phyloP scores from a whole-genome alignment of 2,113 vertebrate species.

The Microcebus lehilahytsara region DNA sequence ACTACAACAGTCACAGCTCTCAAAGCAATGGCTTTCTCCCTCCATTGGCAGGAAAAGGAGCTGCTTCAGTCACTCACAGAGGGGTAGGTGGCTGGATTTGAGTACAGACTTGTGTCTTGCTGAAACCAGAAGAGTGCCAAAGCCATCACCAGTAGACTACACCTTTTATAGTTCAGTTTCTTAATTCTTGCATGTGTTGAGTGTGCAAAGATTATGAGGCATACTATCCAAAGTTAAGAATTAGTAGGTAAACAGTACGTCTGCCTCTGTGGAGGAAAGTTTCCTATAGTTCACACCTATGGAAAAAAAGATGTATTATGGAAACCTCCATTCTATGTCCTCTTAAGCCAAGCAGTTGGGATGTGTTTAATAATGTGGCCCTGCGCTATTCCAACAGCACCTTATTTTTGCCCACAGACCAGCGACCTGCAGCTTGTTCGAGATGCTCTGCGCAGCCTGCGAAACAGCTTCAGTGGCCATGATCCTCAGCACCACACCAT shows the following conservation, averaged over 20 bases:
- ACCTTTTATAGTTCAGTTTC: neutral
- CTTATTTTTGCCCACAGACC: constrained; percentile 78
- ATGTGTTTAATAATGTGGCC: rapidly evolving
- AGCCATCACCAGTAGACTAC: neutral
- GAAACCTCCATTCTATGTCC: neutral
- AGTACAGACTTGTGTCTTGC: neutral
- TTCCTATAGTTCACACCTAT: neutral
- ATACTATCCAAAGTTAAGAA: neutral
- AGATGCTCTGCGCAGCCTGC: constrained; percentile 93
- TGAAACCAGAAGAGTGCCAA: neutral
- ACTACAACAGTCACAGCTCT: constrained; percentile 76
- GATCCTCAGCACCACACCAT: constrained; percentile 98
- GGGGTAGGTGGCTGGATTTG: constrained; percentile 82
- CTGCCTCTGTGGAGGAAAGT: neutral
- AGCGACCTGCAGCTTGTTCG: constrained; percentile 95
- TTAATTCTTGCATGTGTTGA: neutral
- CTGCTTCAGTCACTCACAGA: constrained; percentile 80
- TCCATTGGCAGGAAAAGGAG: constrained; percentile 83
- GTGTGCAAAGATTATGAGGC: neutral
- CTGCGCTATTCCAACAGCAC: neutral
- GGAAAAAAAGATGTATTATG: neutral
- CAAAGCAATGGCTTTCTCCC: constrained; percentile 92
- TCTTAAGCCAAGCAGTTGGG: neutral
- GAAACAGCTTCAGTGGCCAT: constrained; percentile 94
- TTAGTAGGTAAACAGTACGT: neutral